phyloP scores from a whole-genome alignment of 2,888 invertebrate species.

The Aporophyla nigra region DNA sequence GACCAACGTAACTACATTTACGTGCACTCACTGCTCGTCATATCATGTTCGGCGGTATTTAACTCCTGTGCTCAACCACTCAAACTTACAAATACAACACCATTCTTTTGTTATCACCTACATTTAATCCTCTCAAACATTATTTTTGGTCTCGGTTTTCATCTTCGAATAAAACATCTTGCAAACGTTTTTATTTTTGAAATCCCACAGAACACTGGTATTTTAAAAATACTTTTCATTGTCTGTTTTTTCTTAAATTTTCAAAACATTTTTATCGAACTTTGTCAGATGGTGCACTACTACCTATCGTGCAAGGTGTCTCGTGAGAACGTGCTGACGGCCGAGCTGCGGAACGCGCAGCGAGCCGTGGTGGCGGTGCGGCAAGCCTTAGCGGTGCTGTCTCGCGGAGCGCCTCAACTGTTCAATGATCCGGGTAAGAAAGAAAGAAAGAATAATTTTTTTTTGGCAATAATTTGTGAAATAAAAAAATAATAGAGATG shows the following conservation, averaged over 20 bases:
- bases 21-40: too few species aligned
- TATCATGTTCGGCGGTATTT: too few species aligned
- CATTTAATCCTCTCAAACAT: neutral
- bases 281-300: slow-evolving; percentile 92
- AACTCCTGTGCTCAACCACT: neutral
- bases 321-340: slow-evolving; percentile 94
- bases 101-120: neutral
- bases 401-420: slow-evolving; percentile 85
- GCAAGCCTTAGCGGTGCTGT: slow-evolving; percentile 94
- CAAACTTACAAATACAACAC: neutral
- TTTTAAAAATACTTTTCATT: too few species aligned
- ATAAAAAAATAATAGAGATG: too few species aligned
- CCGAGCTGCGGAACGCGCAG: slow-evolving; percentile 94
- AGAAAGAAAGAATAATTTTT: too few species aligned
- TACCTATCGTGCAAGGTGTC: slow-evolving; percentile 96
- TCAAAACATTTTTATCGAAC: neutral
- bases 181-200: neutral
- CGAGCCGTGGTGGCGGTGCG: slow-evolving; percentile 93
- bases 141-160: neutral
- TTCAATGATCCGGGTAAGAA: slow-evolving; percentile 86
- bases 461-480: too few species aligned
- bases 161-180: neutral
- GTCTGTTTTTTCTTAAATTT: neutral
- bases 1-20: too few species aligned
- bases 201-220: neutral